phyloP scores from a whole-genome alignment of 2,888 invertebrate species.

The Andrena marginata region DNA sequence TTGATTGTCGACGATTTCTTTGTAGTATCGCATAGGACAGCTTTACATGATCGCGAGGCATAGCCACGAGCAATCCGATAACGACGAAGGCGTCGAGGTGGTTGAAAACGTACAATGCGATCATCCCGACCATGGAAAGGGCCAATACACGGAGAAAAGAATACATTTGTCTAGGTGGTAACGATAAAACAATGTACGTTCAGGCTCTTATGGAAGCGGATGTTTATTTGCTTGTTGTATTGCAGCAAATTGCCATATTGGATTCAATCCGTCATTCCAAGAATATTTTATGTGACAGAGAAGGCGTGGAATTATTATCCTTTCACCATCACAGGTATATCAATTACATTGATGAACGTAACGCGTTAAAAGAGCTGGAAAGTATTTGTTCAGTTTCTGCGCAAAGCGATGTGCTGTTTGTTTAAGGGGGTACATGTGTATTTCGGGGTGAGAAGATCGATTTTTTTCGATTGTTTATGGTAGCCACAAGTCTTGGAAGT shows the following conservation, averaged over 20 bases:
- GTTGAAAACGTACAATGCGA: conserved; percentile 93
- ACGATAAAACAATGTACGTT: background rate
- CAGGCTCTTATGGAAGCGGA: background rate
- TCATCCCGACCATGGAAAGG: conserved; percentile 92
- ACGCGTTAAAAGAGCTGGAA: too few species aligned
- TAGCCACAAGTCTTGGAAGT: too few species aligned
- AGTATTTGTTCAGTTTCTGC: too few species aligned
- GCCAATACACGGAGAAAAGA: conserved; percentile 96
- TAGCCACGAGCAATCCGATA: conserved; percentile 95
- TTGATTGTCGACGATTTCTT: conserved; percentile 45
- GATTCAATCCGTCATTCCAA: conserved; percentile 94
- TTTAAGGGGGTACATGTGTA: too few species aligned
- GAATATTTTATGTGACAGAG: conserved; percentile 96
- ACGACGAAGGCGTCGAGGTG: conserved; percentile 96
- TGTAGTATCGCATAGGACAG: conserved; percentile 95
- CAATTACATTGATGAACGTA: background rate
- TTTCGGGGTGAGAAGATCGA: too few species aligned
- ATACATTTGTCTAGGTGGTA: conserved; percentile 94
- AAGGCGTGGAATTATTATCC: conserved; percentile 98
- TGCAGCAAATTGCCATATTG: conserved; percentile 93
- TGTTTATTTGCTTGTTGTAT: conserved; percentile 72
- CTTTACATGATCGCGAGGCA: conserved; percentile 98
- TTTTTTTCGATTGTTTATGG: too few species aligned
- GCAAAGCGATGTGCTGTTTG: too few species aligned
- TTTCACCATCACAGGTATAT: conserved; percentile 92